Percentiles rank a stretch among this genome's conserved stretches.
phyloP scores from a whole-genome alignment of 2,797 vertebrate genomes.

The Coregonus ussuriensis region DNA sequence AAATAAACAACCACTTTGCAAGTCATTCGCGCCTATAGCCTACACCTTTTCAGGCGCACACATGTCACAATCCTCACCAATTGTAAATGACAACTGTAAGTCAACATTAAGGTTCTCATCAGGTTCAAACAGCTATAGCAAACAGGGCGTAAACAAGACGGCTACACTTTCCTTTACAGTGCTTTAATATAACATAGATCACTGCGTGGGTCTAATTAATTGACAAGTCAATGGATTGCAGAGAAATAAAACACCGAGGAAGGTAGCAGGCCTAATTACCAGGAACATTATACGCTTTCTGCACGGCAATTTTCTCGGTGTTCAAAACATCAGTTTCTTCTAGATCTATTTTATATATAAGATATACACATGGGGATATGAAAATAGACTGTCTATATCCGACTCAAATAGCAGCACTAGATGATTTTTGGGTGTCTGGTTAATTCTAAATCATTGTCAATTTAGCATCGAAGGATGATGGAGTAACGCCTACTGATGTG shows the following conservation, averaged over 20 bases:
- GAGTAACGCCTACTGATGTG: background rate
- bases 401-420: background rate
- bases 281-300: background rate
- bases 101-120: background rate
- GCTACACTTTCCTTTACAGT: background rate
- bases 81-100: background rate
- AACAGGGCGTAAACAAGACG: background rate
- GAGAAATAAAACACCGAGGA: background rate
- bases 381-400: background rate
- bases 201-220: background rate
- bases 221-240: background rate
- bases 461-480: background rate
- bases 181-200: background rate
- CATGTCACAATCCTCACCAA: background rate
- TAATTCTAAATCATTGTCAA: background rate
- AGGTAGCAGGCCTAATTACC: background rate
- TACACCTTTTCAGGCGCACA: background rate
- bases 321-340: background rate
- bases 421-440: background rate
- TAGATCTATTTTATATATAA: background rate
- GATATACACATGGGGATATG: background rate
- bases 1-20: background rate
- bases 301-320: background rate
- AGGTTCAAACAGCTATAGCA: background rate
- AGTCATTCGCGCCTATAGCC: background rate